Evolutionary conservation across 2,797 vertebrate genomes (phyloP).

Genomic region (Lutjanus campechanus): DNA sequence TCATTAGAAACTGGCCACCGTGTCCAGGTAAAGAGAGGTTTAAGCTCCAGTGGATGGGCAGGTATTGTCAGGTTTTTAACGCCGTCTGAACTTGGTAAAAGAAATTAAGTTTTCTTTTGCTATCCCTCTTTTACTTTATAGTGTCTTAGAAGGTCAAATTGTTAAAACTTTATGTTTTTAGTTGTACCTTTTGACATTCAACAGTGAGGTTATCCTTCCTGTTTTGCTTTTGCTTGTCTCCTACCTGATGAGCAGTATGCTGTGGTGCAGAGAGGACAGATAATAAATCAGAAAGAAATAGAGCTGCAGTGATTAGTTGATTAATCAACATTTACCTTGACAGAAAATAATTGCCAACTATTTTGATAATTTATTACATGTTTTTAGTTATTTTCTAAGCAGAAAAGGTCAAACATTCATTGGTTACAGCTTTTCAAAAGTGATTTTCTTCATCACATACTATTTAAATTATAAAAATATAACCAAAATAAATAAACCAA

Average conservation of each 20-base stretch:
- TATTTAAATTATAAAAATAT: too few relatives aligned
- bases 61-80: conserved; percentile 7
- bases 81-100: not conserved
- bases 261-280: not conserved
- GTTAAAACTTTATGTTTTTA: conserved; percentile 10
- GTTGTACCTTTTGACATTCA: conserved; percentile 36
- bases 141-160: conserved; percentile 31
- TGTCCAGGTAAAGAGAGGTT: conserved; percentile 5
- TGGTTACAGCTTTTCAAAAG: not conserved
- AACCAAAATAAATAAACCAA: too few relatives aligned
- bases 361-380: not conserved
- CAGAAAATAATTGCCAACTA: not conserved
- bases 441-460: not conserved
- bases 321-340: not conserved
- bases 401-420: not conserved
- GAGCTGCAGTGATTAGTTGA: not conserved
- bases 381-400: not conserved
- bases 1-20: conserved; percentile 19
- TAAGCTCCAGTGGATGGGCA: not conserved
- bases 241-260: not conserved
- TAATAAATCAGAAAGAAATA: conserved; percentile 1
- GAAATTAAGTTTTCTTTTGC: not conserved
- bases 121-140: not conserved
- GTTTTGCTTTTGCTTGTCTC: conserved; percentile 23
- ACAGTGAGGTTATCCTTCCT: conserved; percentile 12